Evolutionary conservation across 2,113 vertebrate genomes (phyloP).

Genomic region (Cygnus atratus): DNA sequence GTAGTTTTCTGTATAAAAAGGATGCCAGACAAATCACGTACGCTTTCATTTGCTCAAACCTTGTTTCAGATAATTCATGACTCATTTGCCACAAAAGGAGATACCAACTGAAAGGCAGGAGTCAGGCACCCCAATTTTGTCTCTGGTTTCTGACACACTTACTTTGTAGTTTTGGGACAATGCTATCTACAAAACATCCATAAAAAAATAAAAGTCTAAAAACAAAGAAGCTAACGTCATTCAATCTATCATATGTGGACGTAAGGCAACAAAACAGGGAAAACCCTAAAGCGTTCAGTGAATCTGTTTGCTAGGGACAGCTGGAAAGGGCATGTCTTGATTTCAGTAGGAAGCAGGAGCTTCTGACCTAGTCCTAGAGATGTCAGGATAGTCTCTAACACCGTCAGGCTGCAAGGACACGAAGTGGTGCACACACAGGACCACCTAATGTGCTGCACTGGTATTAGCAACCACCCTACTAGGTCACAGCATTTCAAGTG

Average conservation of each 20-base stretch:
- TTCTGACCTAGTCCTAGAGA: not conserved
- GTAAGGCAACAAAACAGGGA: not conserved
- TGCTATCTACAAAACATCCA: not conserved
- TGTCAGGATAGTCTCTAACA: not conserved
- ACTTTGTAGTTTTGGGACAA: not conserved
- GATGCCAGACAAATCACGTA: not conserved
- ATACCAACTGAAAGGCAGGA: not conserved
- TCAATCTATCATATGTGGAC: not conserved
- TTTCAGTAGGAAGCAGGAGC: not conserved
- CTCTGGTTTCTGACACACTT: not conserved
- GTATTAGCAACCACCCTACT: not conserved
- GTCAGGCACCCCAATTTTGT: not conserved
- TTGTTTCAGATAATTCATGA: not conserved
- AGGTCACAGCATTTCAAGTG: not conserved
- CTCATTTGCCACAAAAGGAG: not conserved
- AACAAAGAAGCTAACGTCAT: not conserved
- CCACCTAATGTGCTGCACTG: not conserved
- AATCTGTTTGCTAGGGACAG: not conserved
- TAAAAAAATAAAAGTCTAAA: not conserved
- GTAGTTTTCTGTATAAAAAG: not conserved
- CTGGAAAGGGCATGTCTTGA: not conserved
- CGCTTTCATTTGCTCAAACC: not conserved
- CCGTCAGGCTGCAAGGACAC: not conserved
- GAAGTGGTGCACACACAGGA: rapidly evolving
- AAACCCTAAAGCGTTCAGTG: not conserved